Evolutionary conservation across 2,797 vertebrate species (phyloP).

Genomic region (Phoeniculus purpureus): DNA sequence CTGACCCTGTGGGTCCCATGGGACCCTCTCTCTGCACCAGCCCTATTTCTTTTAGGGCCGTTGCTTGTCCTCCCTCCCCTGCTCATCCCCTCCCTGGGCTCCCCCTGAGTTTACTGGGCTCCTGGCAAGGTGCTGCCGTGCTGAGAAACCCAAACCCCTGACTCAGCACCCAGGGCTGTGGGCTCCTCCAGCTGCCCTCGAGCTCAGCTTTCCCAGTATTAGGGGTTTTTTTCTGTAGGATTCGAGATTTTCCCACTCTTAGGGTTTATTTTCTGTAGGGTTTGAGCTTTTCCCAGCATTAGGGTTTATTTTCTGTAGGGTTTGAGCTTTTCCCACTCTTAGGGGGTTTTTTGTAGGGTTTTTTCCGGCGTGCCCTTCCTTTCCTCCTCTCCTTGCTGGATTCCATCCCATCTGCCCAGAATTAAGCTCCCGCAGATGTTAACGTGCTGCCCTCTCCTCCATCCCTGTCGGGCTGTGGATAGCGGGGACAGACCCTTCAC

Average conservation of each 20-base stretch:
- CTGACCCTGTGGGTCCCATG: conserved; percentile 15
- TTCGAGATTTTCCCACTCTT: too few species aligned
- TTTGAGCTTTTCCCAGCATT: too few species aligned
- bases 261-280: too few species aligned
- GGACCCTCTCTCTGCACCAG: conserved; percentile 25
- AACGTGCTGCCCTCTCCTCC: conserved; percentile 67
- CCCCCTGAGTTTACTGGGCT: not conserved
- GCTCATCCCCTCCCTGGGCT: not conserved
- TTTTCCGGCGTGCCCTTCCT: not conserved
- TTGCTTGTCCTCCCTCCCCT: not conserved
- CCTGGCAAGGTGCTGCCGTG: not conserved
- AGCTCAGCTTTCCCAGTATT: not conserved
- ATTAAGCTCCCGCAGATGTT: conserved; percentile 64
- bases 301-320: too few species aligned
- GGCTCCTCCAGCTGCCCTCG: not conserved
- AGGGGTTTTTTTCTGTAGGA: too few species aligned
- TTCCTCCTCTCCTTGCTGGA: conserved; percentile 51
- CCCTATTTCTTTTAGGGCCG: not conserved
- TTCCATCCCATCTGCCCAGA: conserved; percentile 72
- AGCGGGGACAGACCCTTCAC: conserved; percentile 49
- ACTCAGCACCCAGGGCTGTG: not conserved
- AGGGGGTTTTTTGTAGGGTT: too few species aligned
- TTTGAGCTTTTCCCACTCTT: too few species aligned
- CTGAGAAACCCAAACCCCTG: not conserved
- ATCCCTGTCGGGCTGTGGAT: conserved; percentile 62